Percentiles rank a stretch among this genome's conserved stretches.
phyloP scores from a whole-genome alignment of 1,140 invertebrate species.

The Euwallacea similis region DNA sequence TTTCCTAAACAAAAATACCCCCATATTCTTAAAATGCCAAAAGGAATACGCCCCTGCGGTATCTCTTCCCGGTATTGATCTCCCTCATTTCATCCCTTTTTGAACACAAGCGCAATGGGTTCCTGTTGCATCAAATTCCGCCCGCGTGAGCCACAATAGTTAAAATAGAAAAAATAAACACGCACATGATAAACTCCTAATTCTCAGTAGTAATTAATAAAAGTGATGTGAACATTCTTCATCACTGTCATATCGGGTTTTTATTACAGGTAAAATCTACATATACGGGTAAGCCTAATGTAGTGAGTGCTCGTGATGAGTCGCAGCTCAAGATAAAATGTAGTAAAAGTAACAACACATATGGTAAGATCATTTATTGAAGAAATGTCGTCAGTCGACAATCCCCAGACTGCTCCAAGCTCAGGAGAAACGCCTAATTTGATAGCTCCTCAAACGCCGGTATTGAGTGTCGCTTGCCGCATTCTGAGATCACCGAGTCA shows the following conservation, averaged over 20 bases:
- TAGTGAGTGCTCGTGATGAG: no score
- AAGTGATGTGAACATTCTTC: background rate
- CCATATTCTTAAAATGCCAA: no score
- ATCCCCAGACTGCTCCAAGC: background rate
- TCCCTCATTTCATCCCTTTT: conserved; percentile 13
- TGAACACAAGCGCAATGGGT: conserved; percentile 30
- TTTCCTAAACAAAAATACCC: no score
- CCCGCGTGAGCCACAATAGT: conserved; percentile 9
- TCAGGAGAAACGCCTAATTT: conserved; percentile 15
- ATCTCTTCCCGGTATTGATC: conserved; percentile 25
- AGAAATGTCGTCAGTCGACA: conserved; percentile 31
- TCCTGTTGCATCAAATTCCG: conserved; percentile 28
- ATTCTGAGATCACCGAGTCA: conserved; percentile 78
- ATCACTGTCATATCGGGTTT: background rate
- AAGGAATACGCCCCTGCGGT: background rate
- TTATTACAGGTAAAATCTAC: background rate
- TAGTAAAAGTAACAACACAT: background rate
- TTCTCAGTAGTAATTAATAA: background rate
- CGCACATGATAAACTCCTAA: background rate
- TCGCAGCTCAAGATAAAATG: background rate
- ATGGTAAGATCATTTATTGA: conserved; percentile 23
- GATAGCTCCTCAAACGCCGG: conserved; percentile 55
- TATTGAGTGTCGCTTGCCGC: conserved; percentile 59
- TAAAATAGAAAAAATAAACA: conserved; percentile 12
- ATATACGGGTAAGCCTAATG: background rate